Base-by-base conservation (phyloP, 1,140 invertebrate genomes). In the Cotesia glomerata region DNA sequence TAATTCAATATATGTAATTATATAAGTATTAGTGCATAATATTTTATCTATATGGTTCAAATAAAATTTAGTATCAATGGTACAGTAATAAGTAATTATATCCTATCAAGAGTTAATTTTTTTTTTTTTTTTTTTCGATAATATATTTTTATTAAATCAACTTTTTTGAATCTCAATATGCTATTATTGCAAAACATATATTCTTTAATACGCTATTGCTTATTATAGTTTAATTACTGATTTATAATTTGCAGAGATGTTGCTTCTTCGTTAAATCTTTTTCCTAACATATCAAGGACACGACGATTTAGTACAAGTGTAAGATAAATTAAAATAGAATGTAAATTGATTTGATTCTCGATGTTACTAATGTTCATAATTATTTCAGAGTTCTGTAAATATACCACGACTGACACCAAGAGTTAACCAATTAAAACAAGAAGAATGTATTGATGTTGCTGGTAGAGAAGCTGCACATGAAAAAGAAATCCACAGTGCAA, bases 401-500 rank as follows among this genome's bases (percentile, higher is more conserved):
- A 87, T 88, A 77, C 90, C 93, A 54, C 91, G 94, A 77, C 83
- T 95, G 59, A 93, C 94, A 66, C 93, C 93, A 58, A 85, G 95
- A 76, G 93, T 97, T 3, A 94, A 92, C 82, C 95, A 96, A 87
- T 86, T 97, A 52, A 90, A 95, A 66, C 92, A 94, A 75, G 95
- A 97, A 88, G 95, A 97, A 87, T 95, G 93, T 80, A 91, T 94
- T 32, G 95, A 96, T 82, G 89, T 93, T 3, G 90, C 89, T 77
- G 93, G 94, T 78, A 88, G 95, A 63, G 95, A 97, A 87, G 92
- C 93, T 54, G 94, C 94, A n/a, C 95, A 96, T 85, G 95, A 97
- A 88, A 90, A 93, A 59, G 94, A 96, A 87, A 90, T 95, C 65
- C 93, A 95, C 81, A 92, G 92, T 79, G 92, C 94, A 74, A 95